phyloP scores from a whole-genome alignment of 2,113 vertebrate genomes.

The Poecile atricapillus region DNA sequence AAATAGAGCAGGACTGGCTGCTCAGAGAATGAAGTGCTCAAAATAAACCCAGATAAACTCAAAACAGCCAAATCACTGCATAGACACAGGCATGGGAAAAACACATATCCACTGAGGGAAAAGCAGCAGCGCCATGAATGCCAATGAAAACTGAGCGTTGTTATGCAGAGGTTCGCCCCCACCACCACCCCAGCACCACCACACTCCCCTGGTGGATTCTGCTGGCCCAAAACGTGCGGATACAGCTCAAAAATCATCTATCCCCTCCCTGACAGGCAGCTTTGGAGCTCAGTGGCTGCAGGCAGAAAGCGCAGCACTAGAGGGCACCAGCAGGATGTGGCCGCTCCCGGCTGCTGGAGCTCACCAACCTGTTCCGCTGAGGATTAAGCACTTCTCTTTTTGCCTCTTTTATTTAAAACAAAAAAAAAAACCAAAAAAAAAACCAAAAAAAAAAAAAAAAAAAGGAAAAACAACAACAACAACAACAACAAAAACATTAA shows the following conservation, averaged over 20 bases:
- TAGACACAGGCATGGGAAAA: neutral
- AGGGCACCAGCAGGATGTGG: constrained; percentile 27
- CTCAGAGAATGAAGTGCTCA: neutral
- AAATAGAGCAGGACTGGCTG: neutral
- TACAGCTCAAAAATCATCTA: neutral
- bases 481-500: too few species aligned
- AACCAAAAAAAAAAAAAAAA: too few species aligned
- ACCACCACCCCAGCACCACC: too few species aligned
- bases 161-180: too few species aligned
- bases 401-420: rapidly evolving
- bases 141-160: neutral
- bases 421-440: neutral
- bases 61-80: neutral
- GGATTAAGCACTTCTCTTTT: rapidly evolving
- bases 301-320: constrained; percentile 4
- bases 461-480: too few species aligned
- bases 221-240: neutral
- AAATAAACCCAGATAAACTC: neutral
- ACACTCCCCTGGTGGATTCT: neutral
- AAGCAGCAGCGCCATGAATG: neutral
- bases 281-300: neutral
- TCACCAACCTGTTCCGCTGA: rapidly evolving
- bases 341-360: neutral
- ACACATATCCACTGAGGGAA: neutral
- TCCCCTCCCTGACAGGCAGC: rapidly evolving